Evolutionary conservation across 2,888 invertebrate species (phyloP).

Genomic region (Dicyrtoma fusca): DNA sequence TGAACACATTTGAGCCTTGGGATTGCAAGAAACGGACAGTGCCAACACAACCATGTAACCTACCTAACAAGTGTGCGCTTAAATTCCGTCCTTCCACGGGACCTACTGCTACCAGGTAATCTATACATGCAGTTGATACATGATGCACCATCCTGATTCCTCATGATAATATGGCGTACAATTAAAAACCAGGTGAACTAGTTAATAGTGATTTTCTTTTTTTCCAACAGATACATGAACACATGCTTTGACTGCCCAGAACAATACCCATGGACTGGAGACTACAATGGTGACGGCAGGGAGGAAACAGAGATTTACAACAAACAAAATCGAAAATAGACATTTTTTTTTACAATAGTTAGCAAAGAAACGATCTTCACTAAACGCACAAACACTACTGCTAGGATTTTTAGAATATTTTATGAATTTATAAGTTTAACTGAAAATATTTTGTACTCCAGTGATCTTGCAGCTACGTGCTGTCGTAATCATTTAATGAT

Average conservation of each 20-base stretch:
- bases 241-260: slow-evolving; percentile 85
- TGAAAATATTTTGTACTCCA: slow-evolving; percentile 21
- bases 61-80: slow-evolving; percentile 81
- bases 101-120: slow-evolving; percentile 52
- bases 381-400: slow-evolving; percentile 17
- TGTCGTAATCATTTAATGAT: slow-evolving; percentile 7
- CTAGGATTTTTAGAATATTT: slow-evolving; percentile 7
- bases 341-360: slow-evolving; percentile 16
- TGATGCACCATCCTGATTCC: too few species aligned
- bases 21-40: slow-evolving; percentile 72
- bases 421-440: slow-evolving; percentile 25
- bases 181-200: neutral
- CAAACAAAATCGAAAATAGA: slow-evolving; percentile 53
- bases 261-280: slow-evolving; percentile 74
- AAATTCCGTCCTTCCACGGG: slow-evolving; percentile 74
- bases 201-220: neutral
- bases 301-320: slow-evolving; percentile 55
- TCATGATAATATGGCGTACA: too few species aligned
- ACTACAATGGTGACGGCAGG: slow-evolving; percentile 54
- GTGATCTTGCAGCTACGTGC: slow-evolving; percentile 13
- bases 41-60: slow-evolving; percentile 76
- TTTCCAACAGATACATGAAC: slow-evolving; percentile 72
- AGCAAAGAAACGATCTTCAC: slow-evolving; percentile 16
- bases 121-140: too few species aligned
- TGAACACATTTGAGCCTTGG: slow-evolving; percentile 79